A percentile compares a stretch with the other conserved stretches of the same genome.
These are phyloP conservation scores for Megamerina dolium DNA, from an alignment of 2,888 invertebrate species.

Conservation along the genomic window DNA sequence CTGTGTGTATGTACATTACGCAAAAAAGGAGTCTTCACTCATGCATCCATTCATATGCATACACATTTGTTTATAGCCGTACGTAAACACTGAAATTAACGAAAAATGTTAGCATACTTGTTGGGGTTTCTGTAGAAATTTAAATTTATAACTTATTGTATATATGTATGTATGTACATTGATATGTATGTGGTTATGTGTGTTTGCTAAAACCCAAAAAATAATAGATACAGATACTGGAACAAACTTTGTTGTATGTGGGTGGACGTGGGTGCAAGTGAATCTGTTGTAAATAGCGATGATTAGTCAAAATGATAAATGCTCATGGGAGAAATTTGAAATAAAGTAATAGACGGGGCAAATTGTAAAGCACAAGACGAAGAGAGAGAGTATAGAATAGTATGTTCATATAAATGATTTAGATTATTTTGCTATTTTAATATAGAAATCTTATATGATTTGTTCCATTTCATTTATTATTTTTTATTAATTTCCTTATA, in stretches of 20 bases:
- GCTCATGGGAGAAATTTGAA: too few species aligned
- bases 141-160: too few species aligned
- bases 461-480: too few species aligned
- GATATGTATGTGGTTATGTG: not conserved
- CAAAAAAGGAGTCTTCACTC: constrained; percentile 1
- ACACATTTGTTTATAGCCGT: not conserved
- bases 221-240: not conserved
- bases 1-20: constrained; percentile 7
- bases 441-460: too few species aligned
- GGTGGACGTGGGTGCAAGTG: too few species aligned
- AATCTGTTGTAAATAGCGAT: not conserved
- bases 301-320: constrained; percentile 11
- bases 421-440: too few species aligned
- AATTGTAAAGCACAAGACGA: too few species aligned
- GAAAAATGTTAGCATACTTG: constrained; percentile 8
- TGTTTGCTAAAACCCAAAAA: not conserved
- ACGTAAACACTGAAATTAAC: not conserved
- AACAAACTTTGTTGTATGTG: not conserved
- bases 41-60: not conserved
- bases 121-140: constrained; percentile 1
- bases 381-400: too few species aligned
- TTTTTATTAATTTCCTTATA: too few species aligned
- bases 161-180: not conserved
- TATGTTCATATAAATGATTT: too few species aligned
- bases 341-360: too few species aligned